phyloP scores from a whole-genome alignment of 2,113 vertebrate genomes.

The Rhinichthys klamathensis region DNA sequence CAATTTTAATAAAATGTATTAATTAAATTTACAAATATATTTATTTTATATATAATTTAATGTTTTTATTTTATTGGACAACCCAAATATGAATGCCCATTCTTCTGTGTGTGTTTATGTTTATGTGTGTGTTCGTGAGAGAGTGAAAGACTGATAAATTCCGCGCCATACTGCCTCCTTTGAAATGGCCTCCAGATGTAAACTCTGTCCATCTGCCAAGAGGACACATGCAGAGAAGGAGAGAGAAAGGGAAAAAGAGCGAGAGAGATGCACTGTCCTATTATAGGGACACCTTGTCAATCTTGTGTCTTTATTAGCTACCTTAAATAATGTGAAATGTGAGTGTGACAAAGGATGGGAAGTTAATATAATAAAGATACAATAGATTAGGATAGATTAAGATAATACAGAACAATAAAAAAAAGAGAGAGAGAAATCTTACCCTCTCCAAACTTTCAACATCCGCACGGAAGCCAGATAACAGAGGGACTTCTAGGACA shows the following conservation, averaged over 20 bases:
- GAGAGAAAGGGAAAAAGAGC: not conserved
- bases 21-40: too few species aligned
- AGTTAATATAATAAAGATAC: not conserved
- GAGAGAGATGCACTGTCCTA: not conserved
- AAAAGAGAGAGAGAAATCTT: conserved; percentile 24
- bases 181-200: conserved; percentile 81
- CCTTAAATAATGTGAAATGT: not conserved
- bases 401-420: not conserved
- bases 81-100: not conserved
- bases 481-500: conserved; percentile 87
- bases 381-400: too few species aligned
- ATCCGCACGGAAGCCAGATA: conserved; percentile 87
- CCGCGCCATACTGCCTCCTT: conserved; percentile 71
- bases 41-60: not conserved
- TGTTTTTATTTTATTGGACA: not conserved
- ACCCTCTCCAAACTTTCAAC: conserved; percentile 91
- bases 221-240: not conserved
- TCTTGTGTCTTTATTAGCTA: not conserved
- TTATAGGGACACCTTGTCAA: conserved; percentile 15
- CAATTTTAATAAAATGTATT: too few species aligned
- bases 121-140: conserved; percentile 22
- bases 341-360: conserved; percentile 2
- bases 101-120: not conserved
- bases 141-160: conserved; percentile 66
- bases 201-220: conserved; percentile 44